Percentiles rank a stretch among this genome's conserved stretches.
These are phyloP conservation scores for Sialia sialis DNA, from an alignment of 2,113 vertebrate species.

Conservation along the genomic window DNA sequence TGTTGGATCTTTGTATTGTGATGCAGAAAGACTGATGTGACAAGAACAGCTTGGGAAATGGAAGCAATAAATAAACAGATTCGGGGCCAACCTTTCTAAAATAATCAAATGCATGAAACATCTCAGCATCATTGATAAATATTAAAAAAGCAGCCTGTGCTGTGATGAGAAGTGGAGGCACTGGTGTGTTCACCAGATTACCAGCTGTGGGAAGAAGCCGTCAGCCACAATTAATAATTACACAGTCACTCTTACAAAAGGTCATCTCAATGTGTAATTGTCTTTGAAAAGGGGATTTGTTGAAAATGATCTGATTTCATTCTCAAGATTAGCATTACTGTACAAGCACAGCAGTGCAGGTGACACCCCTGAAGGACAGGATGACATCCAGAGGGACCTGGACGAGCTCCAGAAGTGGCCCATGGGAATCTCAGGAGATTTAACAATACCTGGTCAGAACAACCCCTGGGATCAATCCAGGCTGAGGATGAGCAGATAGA, in stretches of 20 bases:
- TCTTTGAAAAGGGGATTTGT: not conserved
- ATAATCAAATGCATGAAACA: not conserved
- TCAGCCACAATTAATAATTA: not conserved
- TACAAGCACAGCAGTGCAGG: not conserved
- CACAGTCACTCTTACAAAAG: not conserved
- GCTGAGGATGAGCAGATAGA: not conserved
- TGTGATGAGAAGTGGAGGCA: not conserved
- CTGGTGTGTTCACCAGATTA: not conserved
- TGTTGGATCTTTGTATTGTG: not conserved
- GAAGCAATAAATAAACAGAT: not conserved
- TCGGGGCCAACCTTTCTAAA: not conserved
- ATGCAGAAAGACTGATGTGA: not conserved
- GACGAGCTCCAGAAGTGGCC: not conserved
- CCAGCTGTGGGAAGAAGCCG: not conserved
- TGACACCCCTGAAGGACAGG: not conserved
- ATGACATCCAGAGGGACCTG: not conserved
- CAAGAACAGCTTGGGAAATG: not conserved
- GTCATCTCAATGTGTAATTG: not conserved
- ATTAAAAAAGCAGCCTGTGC: not conserved
- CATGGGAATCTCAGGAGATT: not conserved
- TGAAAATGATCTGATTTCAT: not conserved
- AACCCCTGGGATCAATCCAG: fast-evolving
- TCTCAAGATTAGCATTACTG: not conserved
- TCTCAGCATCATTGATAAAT: not conserved
- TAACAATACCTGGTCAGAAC: too few species aligned